phyloP scores from a whole-genome alignment of 1,140 invertebrate species.

The Zelostemma sp. region DNA sequence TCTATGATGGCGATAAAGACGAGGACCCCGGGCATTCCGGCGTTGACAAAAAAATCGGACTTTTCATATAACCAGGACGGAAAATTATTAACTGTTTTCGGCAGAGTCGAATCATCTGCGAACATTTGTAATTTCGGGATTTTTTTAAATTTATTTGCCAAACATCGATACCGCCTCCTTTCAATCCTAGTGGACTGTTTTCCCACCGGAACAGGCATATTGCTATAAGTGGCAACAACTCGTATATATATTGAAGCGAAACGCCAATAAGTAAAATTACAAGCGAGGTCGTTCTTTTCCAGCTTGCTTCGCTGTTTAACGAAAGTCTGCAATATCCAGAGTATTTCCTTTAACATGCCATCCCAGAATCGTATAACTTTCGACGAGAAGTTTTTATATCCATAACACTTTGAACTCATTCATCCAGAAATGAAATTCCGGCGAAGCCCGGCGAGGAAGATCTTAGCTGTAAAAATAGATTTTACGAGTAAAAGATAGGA shows the following conservation, averaged over 20 bases:
- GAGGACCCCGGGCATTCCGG: background rate
- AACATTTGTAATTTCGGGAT: conserved; percentile 1
- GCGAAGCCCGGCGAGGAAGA: background rate
- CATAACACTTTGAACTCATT: conserved; percentile 6
- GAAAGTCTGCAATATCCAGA: conserved; percentile 5
- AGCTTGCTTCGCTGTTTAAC: conserved; percentile 3
- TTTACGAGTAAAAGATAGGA: background rate
- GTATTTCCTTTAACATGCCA: conserved; percentile 4
- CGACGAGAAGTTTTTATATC: conserved; percentile 8
- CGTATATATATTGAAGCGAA: background rate
- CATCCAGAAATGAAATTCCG: conserved; percentile 9
- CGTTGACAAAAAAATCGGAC: background rate
- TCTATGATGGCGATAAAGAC: background rate
- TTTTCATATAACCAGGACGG: background rate
- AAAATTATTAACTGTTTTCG: background rate
- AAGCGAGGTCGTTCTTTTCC: background rate
- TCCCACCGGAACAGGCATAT: background rate
- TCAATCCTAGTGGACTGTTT: background rate
- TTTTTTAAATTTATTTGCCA: background rate
- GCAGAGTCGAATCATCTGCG: too few relatives aligned
- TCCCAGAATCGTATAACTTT: conserved; percentile 4
- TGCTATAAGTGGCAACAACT: background rate
- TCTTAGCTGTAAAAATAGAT: background rate
- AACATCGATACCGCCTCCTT: background rate
- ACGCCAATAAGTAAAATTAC: conserved; percentile 7